Evolutionary conservation across 2,113 vertebrate genomes (phyloP).

Genomic region (Microtus ochrogaster): DNA sequence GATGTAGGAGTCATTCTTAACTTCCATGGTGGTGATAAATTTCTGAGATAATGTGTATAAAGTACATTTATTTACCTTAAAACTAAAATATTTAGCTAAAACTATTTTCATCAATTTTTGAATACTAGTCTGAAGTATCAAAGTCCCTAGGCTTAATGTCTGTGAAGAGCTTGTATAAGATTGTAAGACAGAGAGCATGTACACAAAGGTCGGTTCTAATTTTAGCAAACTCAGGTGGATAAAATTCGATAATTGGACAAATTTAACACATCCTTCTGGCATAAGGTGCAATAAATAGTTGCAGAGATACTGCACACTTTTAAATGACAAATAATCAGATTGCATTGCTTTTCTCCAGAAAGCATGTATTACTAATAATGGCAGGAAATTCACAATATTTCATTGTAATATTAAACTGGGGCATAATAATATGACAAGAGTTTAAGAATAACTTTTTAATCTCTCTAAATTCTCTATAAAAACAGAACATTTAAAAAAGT

Average conservation of each 20-base stretch:
- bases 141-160: background rate
- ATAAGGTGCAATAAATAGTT: background rate
- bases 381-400: background rate
- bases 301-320: background rate
- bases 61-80: background rate
- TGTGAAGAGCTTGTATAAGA: background rate
- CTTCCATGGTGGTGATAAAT: background rate
- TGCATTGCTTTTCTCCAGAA: conserved; percentile 20
- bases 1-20: background rate
- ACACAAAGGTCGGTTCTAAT: background rate
- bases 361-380: background rate
- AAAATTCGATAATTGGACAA: background rate
- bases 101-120: background rate
- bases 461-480: background rate
- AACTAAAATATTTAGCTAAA: background rate
- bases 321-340: background rate
- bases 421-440: background rate
- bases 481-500: background rate
- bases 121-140: background rate
- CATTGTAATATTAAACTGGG: background rate
- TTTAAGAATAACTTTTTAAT: conserved; percentile 2
- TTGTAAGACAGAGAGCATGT: background rate
- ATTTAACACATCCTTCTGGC: background rate
- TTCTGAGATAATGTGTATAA: background rate
- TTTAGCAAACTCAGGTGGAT: background rate